Base-by-base conservation (phyloP, 2,113 vertebrate genomes). In the Bos javanicus region DNA sequence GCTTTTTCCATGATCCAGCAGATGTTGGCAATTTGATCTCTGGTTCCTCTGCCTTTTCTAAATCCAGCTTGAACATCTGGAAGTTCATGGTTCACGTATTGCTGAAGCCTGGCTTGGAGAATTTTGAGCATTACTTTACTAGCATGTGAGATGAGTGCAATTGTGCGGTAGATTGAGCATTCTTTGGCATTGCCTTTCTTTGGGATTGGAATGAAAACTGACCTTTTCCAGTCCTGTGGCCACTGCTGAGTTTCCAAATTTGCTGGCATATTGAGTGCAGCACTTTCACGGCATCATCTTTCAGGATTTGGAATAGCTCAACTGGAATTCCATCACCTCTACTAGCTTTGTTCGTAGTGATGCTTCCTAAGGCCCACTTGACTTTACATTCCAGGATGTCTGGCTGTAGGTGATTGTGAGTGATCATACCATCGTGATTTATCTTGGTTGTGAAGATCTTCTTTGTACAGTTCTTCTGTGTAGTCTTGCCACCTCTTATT, bases 1-100 rank as follows among this genome's bases (percentile, higher is more conserved):
- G 33, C 62, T 67, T 67, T n/a, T 67, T 67, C 2, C 0, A 19
- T 19, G 33, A 19, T 19, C 33, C 62, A n/a, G 3, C 4, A 0
- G 33, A 67, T 67, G 62, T n/a, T 67, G 62, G 16, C 33, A 67
- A 67, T 67, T 67, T 67, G 62, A 19, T 19, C 2, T n/a, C 33
- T 67, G 7, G 8, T 67, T 67, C 16, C 16, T 67, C 62, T 67
- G 62, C 62, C 16, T 67, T n/a, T 67, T 67, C 7, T 67, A 67
- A 67, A 67, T 5, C 33, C 33, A n/a, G 33, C 33, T n/a, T 67
- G 33, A 67, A 67, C 33, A n/a, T n/a, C 16, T 67, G 1, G 33
- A 67, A 67, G 4, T n/a, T 67, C 33, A n/a, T 1, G 2, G 33
- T 10, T 67, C 62, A 67, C 2, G 0, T 16, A 19, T 10, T 67